A percentile compares a stretch with the other conserved stretches of the same genome.
Evolutionary conservation across 2,113 vertebrate species (phyloP).

Genomic region (Calidris pygmaea): DNA sequence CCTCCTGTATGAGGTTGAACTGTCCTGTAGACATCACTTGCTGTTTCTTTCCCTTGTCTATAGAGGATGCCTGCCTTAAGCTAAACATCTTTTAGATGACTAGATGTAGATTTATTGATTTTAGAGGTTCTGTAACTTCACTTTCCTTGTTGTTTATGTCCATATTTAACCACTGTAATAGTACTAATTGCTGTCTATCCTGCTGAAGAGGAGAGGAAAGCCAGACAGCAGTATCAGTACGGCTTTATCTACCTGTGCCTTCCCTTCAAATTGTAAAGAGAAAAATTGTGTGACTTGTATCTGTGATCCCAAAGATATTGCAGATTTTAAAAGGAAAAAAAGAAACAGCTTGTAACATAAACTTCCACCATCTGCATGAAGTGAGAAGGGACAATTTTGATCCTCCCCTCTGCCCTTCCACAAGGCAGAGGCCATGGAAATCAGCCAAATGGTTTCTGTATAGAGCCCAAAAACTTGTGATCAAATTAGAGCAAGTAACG

Average conservation of each 20-base stretch:
- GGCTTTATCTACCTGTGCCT: background rate
- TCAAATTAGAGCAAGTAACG: background rate
- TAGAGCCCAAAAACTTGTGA: slow-evolving; percentile 35
- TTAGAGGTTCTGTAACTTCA: background rate
- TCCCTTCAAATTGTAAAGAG: background rate
- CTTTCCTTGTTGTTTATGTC: background rate
- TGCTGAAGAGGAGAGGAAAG: background rate
- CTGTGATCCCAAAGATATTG: background rate
- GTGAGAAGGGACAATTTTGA: background rate
- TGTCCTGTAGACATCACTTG: background rate
- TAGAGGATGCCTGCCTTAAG: background rate
- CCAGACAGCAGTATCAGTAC: background rate
- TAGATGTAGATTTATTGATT: background rate
- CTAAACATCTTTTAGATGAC: background rate
- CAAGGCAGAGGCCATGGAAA: slow-evolving; percentile 23
- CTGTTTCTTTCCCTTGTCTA: background rate
- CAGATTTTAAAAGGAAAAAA: background rate
- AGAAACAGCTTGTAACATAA: background rate
- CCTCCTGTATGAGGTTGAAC: background rate
- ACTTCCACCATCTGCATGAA: background rate
- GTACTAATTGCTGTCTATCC: background rate
- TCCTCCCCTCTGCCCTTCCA: background rate
- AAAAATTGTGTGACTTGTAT: background rate
- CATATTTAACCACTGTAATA: background rate
- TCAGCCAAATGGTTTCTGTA: background rate